These are phyloP conservation scores for Anser cygnoides DNA, from an alignment of 2,113 vertebrate species.

Conservation along the genomic window DNA sequence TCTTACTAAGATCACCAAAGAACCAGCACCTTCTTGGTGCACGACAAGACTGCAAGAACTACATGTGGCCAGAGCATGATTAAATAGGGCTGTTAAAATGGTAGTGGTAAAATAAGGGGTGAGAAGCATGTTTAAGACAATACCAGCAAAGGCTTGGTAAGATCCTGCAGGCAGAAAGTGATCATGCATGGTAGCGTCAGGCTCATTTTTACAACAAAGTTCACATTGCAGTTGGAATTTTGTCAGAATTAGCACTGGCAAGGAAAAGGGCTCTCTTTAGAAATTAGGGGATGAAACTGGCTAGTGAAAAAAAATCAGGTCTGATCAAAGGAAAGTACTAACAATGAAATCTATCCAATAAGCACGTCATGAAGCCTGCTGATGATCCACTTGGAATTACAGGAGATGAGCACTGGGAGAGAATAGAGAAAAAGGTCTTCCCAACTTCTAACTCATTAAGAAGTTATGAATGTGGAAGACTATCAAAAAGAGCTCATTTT, in stretches of 20 bases:
- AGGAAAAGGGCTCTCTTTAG: not conserved
- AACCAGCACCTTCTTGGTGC: not conserved
- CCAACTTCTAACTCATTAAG: not conserved
- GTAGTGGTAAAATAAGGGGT: not conserved
- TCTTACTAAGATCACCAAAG: not conserved
- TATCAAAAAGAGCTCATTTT: not conserved
- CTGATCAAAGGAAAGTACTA: not conserved
- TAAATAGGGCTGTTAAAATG: not conserved
- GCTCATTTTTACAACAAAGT: not conserved
- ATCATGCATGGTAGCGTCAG: not conserved
- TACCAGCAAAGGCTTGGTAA: not conserved
- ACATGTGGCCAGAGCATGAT: not conserved
- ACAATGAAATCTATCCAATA: not conserved
- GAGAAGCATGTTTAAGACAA: not conserved
- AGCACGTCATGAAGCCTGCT: not conserved
- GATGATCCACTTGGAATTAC: not conserved
- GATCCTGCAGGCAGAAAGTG: not conserved
- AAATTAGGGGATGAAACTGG: not conserved
- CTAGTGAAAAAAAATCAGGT: not conserved
- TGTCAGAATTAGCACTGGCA: fast-evolving
- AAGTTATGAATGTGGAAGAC: not conserved
- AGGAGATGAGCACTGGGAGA: not conserved
- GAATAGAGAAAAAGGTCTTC: not conserved
- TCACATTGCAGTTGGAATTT: not conserved
- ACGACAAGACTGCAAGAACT: not conserved